A percentile compares a stretch with the other conserved stretches of the same genome.
phyloP scores from a whole-genome alignment of 2,888 invertebrate genomes.

The Ctenicera cuprea region DNA sequence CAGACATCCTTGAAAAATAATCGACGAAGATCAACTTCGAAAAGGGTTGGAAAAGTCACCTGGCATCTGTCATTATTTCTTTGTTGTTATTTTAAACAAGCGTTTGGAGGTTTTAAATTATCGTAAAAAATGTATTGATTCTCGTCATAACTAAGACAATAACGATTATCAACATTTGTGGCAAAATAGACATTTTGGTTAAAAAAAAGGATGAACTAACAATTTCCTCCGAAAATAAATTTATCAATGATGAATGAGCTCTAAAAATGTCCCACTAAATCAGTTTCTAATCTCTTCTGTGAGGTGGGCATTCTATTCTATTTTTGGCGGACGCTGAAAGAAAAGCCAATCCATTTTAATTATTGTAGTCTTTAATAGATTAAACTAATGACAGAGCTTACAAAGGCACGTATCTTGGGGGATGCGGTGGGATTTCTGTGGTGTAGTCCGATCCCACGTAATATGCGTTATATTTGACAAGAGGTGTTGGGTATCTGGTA shows the following conservation, averaged over 20 bases:
- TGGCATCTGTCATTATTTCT: no score
- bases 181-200: no score
- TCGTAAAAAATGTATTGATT: no score
- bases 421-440: neutral
- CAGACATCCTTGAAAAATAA: slow-evolving; percentile 6
- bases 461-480: slow-evolving; percentile 43
- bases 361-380: neutral
- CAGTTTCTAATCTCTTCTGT: neutral
- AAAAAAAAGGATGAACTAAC: no score
- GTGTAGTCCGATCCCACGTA: slow-evolving; percentile 20
- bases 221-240: no score
- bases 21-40: neutral
- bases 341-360: slow-evolving; percentile 25
- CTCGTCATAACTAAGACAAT: no score
- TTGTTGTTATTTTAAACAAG: no score
- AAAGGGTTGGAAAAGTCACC: neutral
- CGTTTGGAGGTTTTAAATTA: no score
- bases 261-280: slow-evolving; percentile 2
- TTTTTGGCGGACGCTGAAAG: neutral
- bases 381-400: slow-evolving; percentile 2
- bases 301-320: neutral
- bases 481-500: slow-evolving; percentile 50
- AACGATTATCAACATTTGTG: no score
- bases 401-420: slow-evolving; percentile 8
- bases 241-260: slow-evolving; percentile 1